Evolutionary conservation across 2,113 vertebrate species (phyloP), one percentile per base, ranked within the genome.

Genomic region (Henicopernis longicauda): DNA sequence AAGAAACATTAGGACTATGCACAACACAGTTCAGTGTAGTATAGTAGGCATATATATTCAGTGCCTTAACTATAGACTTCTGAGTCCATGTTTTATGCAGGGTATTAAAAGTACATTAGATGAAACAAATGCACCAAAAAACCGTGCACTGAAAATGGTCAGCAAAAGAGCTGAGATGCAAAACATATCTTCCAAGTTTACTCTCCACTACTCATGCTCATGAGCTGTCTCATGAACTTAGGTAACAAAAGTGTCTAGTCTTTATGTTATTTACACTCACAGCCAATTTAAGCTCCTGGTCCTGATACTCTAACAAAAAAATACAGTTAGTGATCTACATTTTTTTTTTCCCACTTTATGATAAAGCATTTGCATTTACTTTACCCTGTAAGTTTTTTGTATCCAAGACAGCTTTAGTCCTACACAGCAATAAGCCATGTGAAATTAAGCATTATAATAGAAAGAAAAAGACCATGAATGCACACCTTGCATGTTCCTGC

Each of bases 401-500:
- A 76, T 36, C 11, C 26, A 89, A 59, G 19, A 71, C 19, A 71
- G 52, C 57, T 82, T 90, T 79, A 85, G 61, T 18, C 27, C 70
- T 91, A 61, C 18, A 54, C 40, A 87, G 61, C 36, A 84, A n/a
- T 14, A 82, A 27, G 58, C 19, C 22, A 67, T 18, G 7, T 49
- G 66, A 87, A 85, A 92, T 45, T 27, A 80, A 69, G 63, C 25
- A 80, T 44, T 93, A n/a, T 11, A 86, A 82, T 21, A 67, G 77
- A 91, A 90, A 90, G 40, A 96, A 57, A 63, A 95, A 93, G 69
- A 71, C 34, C 26, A 71, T 14, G 17, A 84, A 63, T 57, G 97
- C 98, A 97, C 97, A 98, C 98, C 98, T 98, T 95, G 97, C 93
- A 58, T 34, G 78, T 38, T 97, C 97, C 97, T 87, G 95, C 62